Percentiles rank a stretch among this genome's conserved stretches.
These are phyloP conservation scores for Parnassius apollo DNA, from an alignment of 2,888 invertebrate genomes.

Conservation along the genomic window DNA sequence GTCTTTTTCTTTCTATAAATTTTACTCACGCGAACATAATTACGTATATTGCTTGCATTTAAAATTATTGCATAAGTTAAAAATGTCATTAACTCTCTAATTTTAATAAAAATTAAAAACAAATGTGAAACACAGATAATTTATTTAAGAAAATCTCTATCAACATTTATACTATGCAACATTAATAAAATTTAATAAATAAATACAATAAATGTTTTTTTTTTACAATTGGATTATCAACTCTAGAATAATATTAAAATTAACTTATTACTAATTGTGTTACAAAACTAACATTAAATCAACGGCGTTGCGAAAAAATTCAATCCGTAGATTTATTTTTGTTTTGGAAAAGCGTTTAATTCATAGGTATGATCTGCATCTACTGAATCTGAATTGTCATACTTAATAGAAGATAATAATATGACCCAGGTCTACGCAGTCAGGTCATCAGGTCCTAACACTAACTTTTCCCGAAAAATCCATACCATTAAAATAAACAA, in stretches of 20 bases:
- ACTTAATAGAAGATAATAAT: too few species aligned
- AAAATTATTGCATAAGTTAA: not conserved
- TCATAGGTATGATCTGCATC: too few species aligned
- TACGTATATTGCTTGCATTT: not conserved
- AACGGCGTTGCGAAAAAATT: not conserved
- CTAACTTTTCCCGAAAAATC: too few species aligned
- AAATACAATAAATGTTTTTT: constrained; percentile 27
- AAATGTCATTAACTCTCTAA: not conserved
- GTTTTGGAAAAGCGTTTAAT: too few species aligned
- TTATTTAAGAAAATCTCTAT: constrained; percentile 62
- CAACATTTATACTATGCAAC: constrained; percentile 49
- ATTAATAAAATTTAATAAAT: constrained; percentile 40
- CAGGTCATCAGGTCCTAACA: too few species aligned
- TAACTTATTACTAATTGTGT: not conserved
- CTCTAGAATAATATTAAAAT: not conserved
- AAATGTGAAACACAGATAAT: constrained; percentile 56
- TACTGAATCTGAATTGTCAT: too few species aligned
- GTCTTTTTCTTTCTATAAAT: too few species aligned
- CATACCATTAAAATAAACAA: too few species aligned
- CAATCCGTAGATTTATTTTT: too few species aligned
- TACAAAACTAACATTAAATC: not conserved
- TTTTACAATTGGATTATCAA: constrained; percentile 18
- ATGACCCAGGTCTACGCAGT: too few species aligned
- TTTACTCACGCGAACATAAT: too few species aligned
- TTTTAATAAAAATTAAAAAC: constrained; percentile 31